Evolutionary conservation across 1,140 invertebrate species (phyloP).

Genomic region (Drosophila willistoni): DNA sequence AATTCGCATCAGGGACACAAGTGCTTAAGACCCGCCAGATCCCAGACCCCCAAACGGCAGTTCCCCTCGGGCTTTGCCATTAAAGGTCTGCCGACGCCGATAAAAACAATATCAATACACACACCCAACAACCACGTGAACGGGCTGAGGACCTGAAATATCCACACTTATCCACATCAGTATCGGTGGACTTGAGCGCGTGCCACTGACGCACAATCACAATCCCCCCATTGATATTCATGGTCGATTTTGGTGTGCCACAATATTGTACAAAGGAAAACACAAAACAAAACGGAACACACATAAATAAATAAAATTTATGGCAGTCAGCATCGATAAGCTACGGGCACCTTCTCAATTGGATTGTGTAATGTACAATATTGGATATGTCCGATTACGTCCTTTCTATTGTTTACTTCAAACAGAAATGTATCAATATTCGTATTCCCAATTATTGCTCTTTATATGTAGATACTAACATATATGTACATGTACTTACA

Average conservation of each 20-base stretch:
- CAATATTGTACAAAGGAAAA: slow-evolving; percentile 38
- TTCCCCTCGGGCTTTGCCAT: slow-evolving; percentile 11
- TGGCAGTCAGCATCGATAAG: slow-evolving; percentile 58
- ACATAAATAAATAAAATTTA: slow-evolving; percentile 81
- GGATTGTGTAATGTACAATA: slow-evolving; percentile 51
- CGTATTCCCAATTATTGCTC: slow-evolving; percentile 2
- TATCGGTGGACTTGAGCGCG: slow-evolving; percentile 61
- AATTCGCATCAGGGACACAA: slow-evolving; percentile 79
- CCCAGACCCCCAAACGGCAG: too few relatives aligned
- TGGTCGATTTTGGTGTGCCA: slow-evolving; percentile 66
- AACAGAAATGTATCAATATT: slow-evolving; percentile 44
- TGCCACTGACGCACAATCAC: slow-evolving; percentile 66
- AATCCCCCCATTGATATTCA: slow-evolving; percentile 80
- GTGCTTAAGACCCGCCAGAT: slow-evolving; percentile 44
- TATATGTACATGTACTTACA: background rate
- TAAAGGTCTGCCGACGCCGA: slow-evolving; percentile 54
- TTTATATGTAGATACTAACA: slow-evolving; percentile 27
- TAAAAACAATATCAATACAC: slow-evolving; percentile 76
- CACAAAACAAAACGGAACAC: slow-evolving; percentile 58
- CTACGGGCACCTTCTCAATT: slow-evolving; percentile 55
- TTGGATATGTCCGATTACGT: slow-evolving; percentile 55
- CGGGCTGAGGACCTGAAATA: slow-evolving; percentile 29
- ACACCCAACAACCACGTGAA: slow-evolving; percentile 8
- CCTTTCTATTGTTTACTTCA: slow-evolving; percentile 50
- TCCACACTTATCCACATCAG: slow-evolving; percentile 46